Conservation (phyloP, 2,888 invertebrate genomes). For the Oxystoma pomonae region DNA sequence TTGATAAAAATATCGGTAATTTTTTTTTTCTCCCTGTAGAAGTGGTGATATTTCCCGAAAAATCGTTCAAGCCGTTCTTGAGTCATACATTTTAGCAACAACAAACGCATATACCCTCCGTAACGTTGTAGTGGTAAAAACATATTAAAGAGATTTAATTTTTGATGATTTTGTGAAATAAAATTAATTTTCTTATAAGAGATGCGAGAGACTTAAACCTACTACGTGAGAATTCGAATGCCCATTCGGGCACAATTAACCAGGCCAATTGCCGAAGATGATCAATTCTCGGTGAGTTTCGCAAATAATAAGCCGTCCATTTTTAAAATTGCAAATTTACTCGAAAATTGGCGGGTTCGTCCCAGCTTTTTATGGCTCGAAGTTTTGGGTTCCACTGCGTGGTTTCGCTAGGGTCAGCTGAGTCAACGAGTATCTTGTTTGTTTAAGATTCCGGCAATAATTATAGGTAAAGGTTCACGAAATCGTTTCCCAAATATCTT, state of each 20-base stretch:
- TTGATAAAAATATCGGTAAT: too few species aligned
- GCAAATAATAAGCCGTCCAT: neutral
- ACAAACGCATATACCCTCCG: too few species aligned
- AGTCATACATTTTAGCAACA: too few species aligned
- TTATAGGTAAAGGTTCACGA: neutral
- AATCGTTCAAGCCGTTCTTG: too few species aligned
- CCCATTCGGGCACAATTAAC: neutral
- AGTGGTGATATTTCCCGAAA: too few species aligned
- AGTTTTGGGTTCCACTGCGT: neutral
- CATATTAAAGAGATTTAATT: too few species aligned
- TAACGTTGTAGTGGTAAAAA: too few species aligned
- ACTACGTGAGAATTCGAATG: too few species aligned
- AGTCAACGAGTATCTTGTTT: neutral
- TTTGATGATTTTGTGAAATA: too few species aligned
- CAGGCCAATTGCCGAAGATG: neutral
- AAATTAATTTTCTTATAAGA: too few species aligned
- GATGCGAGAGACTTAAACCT: too few species aligned
- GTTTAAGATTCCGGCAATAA: slow-evolving; percentile 3
- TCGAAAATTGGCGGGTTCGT: neutral
- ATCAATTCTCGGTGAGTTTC: neutral
- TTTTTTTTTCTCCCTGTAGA: too few species aligned
- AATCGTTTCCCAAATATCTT: neutral
- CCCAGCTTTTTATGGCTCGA: neutral
- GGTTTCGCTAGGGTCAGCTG: neutral
- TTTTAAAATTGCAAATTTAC: neutral